Conservation (phyloP, 2,888 invertebrate species). For the Coleophora deauratella region DNA sequence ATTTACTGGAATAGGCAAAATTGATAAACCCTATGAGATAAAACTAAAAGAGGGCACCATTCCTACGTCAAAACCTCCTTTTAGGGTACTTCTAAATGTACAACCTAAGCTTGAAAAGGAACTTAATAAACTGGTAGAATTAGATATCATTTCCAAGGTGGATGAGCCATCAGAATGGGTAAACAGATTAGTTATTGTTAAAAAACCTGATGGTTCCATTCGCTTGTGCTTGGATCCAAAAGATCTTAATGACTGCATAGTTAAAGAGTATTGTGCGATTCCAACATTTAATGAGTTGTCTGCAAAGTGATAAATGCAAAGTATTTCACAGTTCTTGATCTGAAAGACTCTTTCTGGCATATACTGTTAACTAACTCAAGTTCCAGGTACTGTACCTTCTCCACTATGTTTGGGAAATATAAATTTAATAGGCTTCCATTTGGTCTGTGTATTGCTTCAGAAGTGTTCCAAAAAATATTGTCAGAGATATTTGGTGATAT, state of each 20-base stretch:
- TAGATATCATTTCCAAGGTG: slow-evolving; percentile 6
- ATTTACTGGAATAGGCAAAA: not conserved
- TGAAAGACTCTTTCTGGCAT: slow-evolving; percentile 1
- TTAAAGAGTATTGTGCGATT: slow-evolving; percentile 4
- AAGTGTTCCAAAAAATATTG: slow-evolving; percentile 4
- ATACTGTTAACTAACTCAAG: not conserved
- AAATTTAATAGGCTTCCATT: slow-evolving; percentile 1
- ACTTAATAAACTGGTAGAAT: not conserved
- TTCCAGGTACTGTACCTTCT: slow-evolving; percentile 1
- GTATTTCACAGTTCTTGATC: slow-evolving; percentile 5
- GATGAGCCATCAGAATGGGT: slow-evolving; percentile 7
- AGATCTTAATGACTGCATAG: slow-evolving; percentile 5
- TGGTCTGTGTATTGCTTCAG: slow-evolving; percentile 2
- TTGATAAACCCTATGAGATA: not conserved
- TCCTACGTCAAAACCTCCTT: not conserved
- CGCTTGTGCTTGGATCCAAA: slow-evolving; percentile 5
- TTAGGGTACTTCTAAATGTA: not conserved
- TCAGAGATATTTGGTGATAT: slow-evolving; percentile 3
- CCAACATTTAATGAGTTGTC: not conserved
- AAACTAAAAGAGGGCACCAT: not conserved
- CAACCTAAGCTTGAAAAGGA: not conserved
- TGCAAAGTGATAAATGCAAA: not conserved
- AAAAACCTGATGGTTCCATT: slow-evolving; percentile 3
- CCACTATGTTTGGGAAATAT: slow-evolving; percentile 1
- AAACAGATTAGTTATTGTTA: slow-evolving; percentile 6